These are phyloP conservation scores for Perdix hodgsoniae DNA, from an alignment of 2,797 vertebrate species.

Conservation along the genomic window DNA sequence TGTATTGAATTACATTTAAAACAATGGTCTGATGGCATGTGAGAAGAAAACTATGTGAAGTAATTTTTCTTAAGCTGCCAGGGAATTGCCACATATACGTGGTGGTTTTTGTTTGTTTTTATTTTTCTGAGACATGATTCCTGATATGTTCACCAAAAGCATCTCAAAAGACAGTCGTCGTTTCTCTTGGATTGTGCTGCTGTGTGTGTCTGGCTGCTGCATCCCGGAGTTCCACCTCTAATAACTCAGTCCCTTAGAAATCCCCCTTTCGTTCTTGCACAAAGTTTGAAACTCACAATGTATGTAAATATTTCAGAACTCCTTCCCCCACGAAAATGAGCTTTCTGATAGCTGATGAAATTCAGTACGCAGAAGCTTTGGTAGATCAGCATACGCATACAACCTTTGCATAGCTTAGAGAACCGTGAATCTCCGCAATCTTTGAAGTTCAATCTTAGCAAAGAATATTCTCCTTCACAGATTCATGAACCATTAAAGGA, in stretches of 20 bases:
- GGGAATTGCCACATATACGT: constrained; percentile 15
- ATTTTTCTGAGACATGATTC: not conserved
- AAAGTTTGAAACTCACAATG: not conserved
- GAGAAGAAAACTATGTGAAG: constrained; percentile 68
- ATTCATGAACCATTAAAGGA: constrained; percentile 7
- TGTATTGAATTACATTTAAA: constrained; percentile 73
- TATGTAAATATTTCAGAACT: not conserved
- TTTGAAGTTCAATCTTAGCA: not conserved
- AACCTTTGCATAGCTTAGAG: not conserved
- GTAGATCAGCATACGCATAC: not conserved
- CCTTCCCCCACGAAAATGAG: not conserved
- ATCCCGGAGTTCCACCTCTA: not conserved
- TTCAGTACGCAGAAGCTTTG: not conserved
- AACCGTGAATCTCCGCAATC: not conserved
- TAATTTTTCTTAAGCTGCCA: constrained; percentile 51
- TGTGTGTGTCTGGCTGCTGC: not conserved
- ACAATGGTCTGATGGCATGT: constrained; percentile 65
- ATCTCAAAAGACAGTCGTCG: constrained; percentile 3
- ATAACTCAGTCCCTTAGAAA: not conserved
- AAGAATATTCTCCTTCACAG: constrained; percentile 13
- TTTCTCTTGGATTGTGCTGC: not conserved
- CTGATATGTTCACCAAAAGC: not conserved
- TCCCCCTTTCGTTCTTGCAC: not conserved
- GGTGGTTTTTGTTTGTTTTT: not conserved
- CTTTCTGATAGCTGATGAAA: not conserved